phyloP scores from a whole-genome alignment of 2,888 invertebrate genomes.

The Orchestes rusci region DNA sequence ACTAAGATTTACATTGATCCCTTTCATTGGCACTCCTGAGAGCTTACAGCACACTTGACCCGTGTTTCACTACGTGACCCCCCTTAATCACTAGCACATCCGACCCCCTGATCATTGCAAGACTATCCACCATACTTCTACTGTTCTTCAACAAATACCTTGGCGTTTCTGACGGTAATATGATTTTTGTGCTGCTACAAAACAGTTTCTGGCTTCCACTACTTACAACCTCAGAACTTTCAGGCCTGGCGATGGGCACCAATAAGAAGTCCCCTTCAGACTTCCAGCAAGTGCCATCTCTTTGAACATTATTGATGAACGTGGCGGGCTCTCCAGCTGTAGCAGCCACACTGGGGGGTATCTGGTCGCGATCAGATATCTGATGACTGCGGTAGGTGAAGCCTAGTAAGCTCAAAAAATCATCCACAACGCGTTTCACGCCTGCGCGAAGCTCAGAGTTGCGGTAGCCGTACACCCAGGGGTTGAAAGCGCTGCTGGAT shows the following conservation, averaged over 20 bases:
- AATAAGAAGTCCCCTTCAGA: conserved; percentile 38
- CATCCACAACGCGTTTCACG: conserved; percentile 50
- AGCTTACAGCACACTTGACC: conserved; percentile 38
- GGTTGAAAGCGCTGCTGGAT: conserved; percentile 54
- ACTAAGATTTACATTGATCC: too few relatives aligned
- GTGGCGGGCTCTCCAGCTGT: conserved; percentile 42
- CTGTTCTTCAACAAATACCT: conserved; percentile 32
- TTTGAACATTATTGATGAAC: conserved; percentile 40
- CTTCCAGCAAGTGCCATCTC: conserved; percentile 32
- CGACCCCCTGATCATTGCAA: conserved; percentile 37
- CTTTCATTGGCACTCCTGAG: too few relatives aligned
- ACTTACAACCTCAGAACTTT: conserved; percentile 39
- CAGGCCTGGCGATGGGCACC: conserved; percentile 41
- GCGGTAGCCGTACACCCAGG: conserved; percentile 59
- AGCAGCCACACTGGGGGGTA: conserved; percentile 40
- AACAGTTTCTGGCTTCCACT: conserved; percentile 27
- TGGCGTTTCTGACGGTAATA: conserved; percentile 30
- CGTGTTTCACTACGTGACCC: conserved; percentile 36
- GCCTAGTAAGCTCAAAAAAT: conserved; percentile 44
- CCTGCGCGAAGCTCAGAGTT: conserved; percentile 55
- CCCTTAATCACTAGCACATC: conserved; percentile 39
- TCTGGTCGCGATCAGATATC: conserved; percentile 32
- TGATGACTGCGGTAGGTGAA: conserved; percentile 41
- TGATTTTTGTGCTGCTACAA: conserved; percentile 31
- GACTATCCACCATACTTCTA: conserved; percentile 41